Base-by-base conservation (phyloP, 2,113 vertebrate species). In the Ursus arctos region DNA sequence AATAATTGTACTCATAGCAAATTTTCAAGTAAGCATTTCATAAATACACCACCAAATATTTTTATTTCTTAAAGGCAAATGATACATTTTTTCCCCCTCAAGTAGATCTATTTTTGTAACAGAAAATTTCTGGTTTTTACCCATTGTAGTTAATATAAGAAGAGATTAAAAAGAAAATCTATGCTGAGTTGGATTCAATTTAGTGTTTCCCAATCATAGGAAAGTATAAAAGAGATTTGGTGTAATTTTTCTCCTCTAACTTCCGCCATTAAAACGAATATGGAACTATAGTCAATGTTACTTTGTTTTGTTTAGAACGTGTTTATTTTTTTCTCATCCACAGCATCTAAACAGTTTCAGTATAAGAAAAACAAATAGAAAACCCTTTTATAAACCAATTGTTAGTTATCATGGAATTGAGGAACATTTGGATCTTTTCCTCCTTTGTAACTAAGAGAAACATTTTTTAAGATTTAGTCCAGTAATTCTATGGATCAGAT, bases 381-480 rank as follows among this genome's bases (percentile, higher is more conserved):
- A 65, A 47, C 10, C 1, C 26, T 21, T 74, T 69, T 31, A 76
- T 8, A 57, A 94, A 67, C 81, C 21, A 74, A 4, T 69, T 47
- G 4, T 57, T 79, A 4, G 7, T 72, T 49, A 53, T 57, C 11
- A 47, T 82, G 31, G 36, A 88, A 59, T 72, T 90, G 33, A 81
- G 19, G 18, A 88, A 61, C 1, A 1, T 80, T 86, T 18, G 57
- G 14, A 61, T 84, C 18, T 59, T 87, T 88, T 55, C 18, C 6
- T 93, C 47, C 40, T 49, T 83, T 94, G 53, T 65, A 92, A 65
- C 28, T 47, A 72, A 59, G 9, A 14, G 63, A 92, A 94, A n/a
- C 36, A 67, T 36, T 77, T 87, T 21, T 91, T 74, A 88, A 88
- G 21, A 88, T 69, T 97, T 81, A 89, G 53, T 91, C 12, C 24